A percentile compares a stretch with the other conserved stretches of the same genome.
phyloP scores from a whole-genome alignment of 2,113 vertebrate genomes.

The Ivindomyrus marchei region DNA sequence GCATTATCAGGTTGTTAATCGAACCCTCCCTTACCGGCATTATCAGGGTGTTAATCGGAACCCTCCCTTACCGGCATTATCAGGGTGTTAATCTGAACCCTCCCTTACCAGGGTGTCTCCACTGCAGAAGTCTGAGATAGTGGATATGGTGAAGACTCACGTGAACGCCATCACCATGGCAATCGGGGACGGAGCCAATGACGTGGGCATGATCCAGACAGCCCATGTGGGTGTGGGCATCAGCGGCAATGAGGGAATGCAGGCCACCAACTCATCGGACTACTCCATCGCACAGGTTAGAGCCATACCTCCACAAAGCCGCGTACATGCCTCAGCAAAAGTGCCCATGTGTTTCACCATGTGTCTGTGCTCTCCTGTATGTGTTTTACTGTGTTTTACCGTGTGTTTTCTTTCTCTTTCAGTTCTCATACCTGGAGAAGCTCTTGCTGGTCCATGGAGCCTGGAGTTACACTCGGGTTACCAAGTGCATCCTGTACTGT shows the following conservation, averaged over 20 bases:
- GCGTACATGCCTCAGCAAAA: background rate
- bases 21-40: too few relatives aligned
- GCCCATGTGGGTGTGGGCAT: constrained; percentile 95
- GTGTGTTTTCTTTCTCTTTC: constrained; percentile 10
- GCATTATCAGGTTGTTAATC: background rate
- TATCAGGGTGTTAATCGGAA: background rate
- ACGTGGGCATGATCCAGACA: constrained; percentile 97
- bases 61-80: background rate
- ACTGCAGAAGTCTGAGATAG: constrained; percentile 96
- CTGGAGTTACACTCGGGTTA: constrained; percentile 98
- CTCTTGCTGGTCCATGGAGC: constrained; percentile 91
- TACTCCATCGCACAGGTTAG: constrained; percentile 96
- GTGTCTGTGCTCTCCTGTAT: constrained; percentile 1
- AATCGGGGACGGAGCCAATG: constrained; percentile 93
- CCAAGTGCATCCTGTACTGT: constrained; percentile 97
- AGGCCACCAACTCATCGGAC: constrained; percentile 94
- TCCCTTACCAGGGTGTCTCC: constrained; percentile 82
- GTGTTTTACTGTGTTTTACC: background rate
- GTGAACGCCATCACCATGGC: constrained; percentile 96
- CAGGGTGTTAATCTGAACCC: constrained; percentile 6
- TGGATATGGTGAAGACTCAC: constrained; percentile 96
- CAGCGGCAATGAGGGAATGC: constrained; percentile 98
- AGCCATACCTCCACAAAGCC: background rate
- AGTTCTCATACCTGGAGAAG: constrained; percentile 97
- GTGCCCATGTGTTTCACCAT: background rate